Evolutionary conservation across 1,140 invertebrate genomes (phyloP).

Genomic region (Drosophila willistoni): DNA sequence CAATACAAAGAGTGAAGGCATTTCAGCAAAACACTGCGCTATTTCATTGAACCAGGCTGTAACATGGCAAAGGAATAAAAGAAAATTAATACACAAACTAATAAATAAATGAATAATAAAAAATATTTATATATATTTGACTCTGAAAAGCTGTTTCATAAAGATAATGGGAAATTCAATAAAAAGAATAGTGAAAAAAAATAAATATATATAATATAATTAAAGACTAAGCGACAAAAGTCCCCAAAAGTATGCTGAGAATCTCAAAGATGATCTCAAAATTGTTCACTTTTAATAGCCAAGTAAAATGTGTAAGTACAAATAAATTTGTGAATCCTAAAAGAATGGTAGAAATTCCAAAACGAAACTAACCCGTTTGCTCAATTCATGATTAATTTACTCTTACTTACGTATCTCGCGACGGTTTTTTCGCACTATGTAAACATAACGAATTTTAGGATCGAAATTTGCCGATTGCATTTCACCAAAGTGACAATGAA

Average conservation of each 20-base stretch:
- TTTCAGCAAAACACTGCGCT: slow-evolving; percentile 84
- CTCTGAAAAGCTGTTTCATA: not conserved
- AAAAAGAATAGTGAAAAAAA: not conserved
- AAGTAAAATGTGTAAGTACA: too few species aligned
- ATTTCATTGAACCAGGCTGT: slow-evolving; percentile 82
- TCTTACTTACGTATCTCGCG: slow-evolving; percentile 84
- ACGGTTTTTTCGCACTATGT: slow-evolving; percentile 87
- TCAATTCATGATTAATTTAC: not conserved
- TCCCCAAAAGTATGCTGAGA: too few species aligned
- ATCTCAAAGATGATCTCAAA: too few species aligned
- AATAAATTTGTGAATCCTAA: not conserved
- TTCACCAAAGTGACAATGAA: slow-evolving; percentile 87
- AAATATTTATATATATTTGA: not conserved
- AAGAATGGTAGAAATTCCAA: not conserved
- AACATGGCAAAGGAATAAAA: slow-evolving; percentile 29
- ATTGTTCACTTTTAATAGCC: too few species aligned
- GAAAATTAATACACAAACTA: slow-evolving; percentile 20
- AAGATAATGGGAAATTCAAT: not conserved
- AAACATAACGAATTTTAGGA: slow-evolving; percentile 86
- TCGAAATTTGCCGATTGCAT: slow-evolving; percentile 84
- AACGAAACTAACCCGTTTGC: too few species aligned
- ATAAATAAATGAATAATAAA: slow-evolving; percentile 18
- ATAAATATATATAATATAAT: too few species aligned
- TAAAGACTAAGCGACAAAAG: too few species aligned
- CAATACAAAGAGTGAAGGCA: slow-evolving; percentile 87